A percentile compares a stretch with the other conserved stretches of the same genome.
phyloP scores from a whole-genome alignment of 2,888 invertebrate genomes.

The Pycnomerus fuliginosus region DNA sequence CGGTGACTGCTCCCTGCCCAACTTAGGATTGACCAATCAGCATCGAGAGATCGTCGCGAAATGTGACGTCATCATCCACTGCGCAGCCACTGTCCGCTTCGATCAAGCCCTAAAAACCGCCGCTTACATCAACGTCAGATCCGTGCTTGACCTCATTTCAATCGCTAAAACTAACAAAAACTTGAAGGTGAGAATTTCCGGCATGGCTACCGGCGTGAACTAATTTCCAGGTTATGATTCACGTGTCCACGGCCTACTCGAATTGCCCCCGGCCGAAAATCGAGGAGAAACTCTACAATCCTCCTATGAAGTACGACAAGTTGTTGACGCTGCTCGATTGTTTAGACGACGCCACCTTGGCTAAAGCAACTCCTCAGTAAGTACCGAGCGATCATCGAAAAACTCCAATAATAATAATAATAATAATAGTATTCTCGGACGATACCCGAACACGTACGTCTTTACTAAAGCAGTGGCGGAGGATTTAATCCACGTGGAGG shows the following conservation, averaged over 20 bases:
- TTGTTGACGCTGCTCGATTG: too few species aligned
- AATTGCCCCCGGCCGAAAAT: not conserved
- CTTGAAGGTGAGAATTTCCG: slow-evolving; percentile 7
- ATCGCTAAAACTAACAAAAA: slow-evolving; percentile 52
- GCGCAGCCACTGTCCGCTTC: slow-evolving; percentile 73
- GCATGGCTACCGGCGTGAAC: too few species aligned
- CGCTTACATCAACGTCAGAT: slow-evolving; percentile 66
- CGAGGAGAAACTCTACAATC: too few species aligned
- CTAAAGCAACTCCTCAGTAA: too few species aligned
- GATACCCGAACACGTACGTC: too few species aligned
- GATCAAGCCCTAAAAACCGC: slow-evolving; percentile 69
- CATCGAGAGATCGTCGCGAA: slow-evolving; percentile 50
- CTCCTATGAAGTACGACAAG: too few species aligned
- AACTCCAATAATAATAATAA: too few species aligned
- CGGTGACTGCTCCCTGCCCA: slow-evolving; percentile 57
- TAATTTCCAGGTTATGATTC: not conserved
- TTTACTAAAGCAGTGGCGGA: too few species aligned
- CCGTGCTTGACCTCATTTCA: slow-evolving; percentile 62
- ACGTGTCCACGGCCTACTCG: slow-evolving; percentile 1
- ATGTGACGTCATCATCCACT: slow-evolving; percentile 74
- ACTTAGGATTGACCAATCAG: slow-evolving; percentile 55
- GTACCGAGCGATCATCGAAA: too few species aligned
- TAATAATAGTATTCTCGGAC: too few species aligned
- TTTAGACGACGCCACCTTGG: too few species aligned
- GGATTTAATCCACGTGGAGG: too few species aligned